Conservation (phyloP, 2,888 invertebrate species). For the Matsumyia berberina region DNA sequence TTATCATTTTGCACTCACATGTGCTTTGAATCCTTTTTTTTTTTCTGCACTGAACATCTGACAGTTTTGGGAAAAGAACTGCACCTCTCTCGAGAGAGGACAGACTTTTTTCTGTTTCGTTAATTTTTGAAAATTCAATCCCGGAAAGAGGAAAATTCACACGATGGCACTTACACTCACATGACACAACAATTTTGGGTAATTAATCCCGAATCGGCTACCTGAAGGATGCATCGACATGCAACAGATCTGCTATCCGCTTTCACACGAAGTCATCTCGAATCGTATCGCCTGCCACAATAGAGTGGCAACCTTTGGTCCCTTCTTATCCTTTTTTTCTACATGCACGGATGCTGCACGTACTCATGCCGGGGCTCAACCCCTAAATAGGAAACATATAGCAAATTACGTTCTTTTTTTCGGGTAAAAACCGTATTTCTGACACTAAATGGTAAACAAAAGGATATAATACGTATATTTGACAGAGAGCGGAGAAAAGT, state of each 20-base stretch:
- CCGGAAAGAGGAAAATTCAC: conserved; percentile 59
- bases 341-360: conserved; percentile 71
- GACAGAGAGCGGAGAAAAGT: conserved; percentile 79
- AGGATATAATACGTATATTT: conserved; percentile 81
- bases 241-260: conserved; percentile 72
- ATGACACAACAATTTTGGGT: conserved; percentile 74
- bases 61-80: conserved; percentile 54
- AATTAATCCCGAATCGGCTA: conserved; percentile 68
- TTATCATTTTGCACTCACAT: conserved; percentile 59
- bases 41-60: conserved; percentile 69
- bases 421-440: conserved; percentile 82
- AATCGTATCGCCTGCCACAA: conserved; percentile 40
- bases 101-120: conserved; percentile 65
- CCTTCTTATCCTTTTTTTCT: conserved; percentile 15
- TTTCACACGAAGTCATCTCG: conserved; percentile 60
- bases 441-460: conserved; percentile 82
- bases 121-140: conserved; percentile 34
- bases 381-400: conserved; percentile 48
- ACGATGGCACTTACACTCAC: conserved; percentile 68
- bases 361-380: conserved; percentile 55
- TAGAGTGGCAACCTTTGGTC: conserved; percentile 70
- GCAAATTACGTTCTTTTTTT: conserved; percentile 78
- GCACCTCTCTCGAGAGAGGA: conserved; percentile 21
- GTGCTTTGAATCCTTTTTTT: conserved; percentile 27
- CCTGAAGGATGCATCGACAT: conserved; percentile 67